Percentiles rank a stretch among this genome's conserved stretches.
Evolutionary conservation across 2,113 vertebrate genomes (phyloP).

Genomic region (Dipodomys ordii): DNA sequence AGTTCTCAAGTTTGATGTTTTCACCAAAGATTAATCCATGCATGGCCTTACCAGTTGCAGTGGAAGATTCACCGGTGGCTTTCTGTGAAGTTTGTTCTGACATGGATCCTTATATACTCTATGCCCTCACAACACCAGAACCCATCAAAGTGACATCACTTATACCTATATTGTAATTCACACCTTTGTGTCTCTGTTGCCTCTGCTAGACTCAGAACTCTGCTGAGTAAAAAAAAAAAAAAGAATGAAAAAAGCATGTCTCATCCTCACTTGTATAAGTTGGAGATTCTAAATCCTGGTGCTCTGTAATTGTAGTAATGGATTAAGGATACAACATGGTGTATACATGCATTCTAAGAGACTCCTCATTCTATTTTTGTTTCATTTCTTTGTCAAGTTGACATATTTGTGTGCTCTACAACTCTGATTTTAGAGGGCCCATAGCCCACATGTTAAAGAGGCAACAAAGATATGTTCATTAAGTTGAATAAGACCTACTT

Average conservation of each 20-base stretch:
- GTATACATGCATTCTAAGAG: not conserved
- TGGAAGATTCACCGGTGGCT: not conserved
- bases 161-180: not conserved
- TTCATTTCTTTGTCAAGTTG: not conserved
- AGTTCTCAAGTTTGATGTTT: not conserved
- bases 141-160: not conserved
- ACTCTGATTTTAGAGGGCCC: not conserved
- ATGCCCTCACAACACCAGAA: not conserved
- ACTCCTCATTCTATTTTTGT: not conserved
- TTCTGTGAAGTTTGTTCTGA: not conserved
- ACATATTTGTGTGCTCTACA: not conserved
- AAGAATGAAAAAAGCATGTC: not conserved
- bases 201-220: too few relatives aligned
- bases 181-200: not conserved
- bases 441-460: not conserved
- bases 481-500: constrained; percentile 9
- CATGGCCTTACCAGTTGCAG: rapidly evolving
- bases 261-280: not conserved
- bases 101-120: not conserved
- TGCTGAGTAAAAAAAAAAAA: too few relatives aligned
- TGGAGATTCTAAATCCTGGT: not conserved
- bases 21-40: not conserved
- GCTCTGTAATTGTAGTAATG: not conserved
- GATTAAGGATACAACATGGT: not conserved
- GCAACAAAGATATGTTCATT: not conserved